phyloP scores from a whole-genome alignment of 2,888 invertebrate genomes.

The Erpobdella octoculata region DNA sequence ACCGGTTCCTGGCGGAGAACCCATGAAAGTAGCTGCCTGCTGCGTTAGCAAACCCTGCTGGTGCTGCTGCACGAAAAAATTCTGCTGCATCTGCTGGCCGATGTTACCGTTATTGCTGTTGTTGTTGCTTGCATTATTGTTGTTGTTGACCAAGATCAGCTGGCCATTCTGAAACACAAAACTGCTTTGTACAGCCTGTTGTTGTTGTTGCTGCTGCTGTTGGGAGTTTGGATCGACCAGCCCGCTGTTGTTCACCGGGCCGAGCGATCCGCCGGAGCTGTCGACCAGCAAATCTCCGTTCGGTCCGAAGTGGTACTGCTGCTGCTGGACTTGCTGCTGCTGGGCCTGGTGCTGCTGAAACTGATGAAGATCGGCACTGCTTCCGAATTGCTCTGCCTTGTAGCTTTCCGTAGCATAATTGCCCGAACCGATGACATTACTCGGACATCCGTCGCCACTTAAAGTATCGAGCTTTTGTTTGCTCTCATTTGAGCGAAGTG shows the following conservation, averaged over 20 bases:
- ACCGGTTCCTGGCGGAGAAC: background rate
- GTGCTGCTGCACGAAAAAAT: conserved; percentile 6
- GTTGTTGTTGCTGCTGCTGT: conserved; percentile 11
- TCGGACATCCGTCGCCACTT: no score
- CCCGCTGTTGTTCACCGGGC: background rate
- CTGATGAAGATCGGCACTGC: background rate
- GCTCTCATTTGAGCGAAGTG: no score
- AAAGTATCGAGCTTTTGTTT: no score
- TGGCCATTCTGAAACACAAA: conserved; percentile 38
- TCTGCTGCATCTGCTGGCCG: background rate
- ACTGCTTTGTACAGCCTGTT: conserved; percentile 29
- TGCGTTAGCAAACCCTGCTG: background rate
- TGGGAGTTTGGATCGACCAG: background rate
- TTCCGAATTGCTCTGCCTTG: background rate
- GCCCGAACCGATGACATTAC: background rate
- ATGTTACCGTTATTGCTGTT: background rate
- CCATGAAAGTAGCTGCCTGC: background rate
- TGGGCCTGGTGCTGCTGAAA: background rate
- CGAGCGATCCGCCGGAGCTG: background rate
- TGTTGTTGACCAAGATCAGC: conserved; percentile 33
- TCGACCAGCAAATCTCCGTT: background rate
- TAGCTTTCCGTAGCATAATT: background rate
- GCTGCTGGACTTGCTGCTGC: background rate
- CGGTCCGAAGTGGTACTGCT: background rate
- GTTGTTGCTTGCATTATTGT: conserved; percentile 20